These are phyloP conservation scores for Semibalanus balanoides DNA, from an alignment of 1,140 invertebrate genomes.

Conservation along the genomic window DNA sequence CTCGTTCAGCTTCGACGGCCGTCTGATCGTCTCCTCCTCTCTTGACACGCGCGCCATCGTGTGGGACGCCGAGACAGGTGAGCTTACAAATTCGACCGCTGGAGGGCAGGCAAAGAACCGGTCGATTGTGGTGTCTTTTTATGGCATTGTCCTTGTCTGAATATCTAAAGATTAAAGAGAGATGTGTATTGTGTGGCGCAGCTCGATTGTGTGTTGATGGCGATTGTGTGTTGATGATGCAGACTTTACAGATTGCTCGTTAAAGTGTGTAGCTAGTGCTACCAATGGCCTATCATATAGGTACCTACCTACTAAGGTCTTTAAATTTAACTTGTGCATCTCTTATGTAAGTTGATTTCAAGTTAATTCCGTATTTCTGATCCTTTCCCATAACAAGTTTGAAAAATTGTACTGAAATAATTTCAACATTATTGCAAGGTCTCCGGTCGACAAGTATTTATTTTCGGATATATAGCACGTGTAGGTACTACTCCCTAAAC, in stretches of 20 bases:
- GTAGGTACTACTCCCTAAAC: no score
- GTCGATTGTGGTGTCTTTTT: neutral
- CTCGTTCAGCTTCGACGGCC: slow-evolving; percentile 41
- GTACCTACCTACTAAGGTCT: no score
- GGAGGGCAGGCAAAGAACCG: neutral
- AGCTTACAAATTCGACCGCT: slow-evolving; percentile 19
- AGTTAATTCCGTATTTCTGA: no score
- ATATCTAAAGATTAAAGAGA: no score
- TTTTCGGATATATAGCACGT: no score
- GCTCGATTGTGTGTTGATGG: slow-evolving; percentile 5
- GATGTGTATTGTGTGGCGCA: neutral
- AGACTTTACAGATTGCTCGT: slow-evolving; percentile 7
- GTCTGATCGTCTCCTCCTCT: slow-evolving; percentile 39
- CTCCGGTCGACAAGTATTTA: no score
- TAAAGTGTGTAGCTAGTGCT: neutral
- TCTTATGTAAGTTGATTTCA: no score
- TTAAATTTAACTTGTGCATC: no score
- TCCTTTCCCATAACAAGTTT: no score
- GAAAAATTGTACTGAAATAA: no score
- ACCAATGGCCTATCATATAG: no score
- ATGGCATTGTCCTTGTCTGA: neutral
- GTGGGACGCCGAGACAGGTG: slow-evolving; percentile 36
- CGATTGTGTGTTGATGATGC: slow-evolving; percentile 1
- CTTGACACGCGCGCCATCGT: slow-evolving; percentile 40
- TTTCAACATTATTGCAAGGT: no score